These are phyloP conservation scores for Melipona beecheii DNA, from an alignment of 2,888 invertebrate genomes.

Conservation along the genomic window DNA sequence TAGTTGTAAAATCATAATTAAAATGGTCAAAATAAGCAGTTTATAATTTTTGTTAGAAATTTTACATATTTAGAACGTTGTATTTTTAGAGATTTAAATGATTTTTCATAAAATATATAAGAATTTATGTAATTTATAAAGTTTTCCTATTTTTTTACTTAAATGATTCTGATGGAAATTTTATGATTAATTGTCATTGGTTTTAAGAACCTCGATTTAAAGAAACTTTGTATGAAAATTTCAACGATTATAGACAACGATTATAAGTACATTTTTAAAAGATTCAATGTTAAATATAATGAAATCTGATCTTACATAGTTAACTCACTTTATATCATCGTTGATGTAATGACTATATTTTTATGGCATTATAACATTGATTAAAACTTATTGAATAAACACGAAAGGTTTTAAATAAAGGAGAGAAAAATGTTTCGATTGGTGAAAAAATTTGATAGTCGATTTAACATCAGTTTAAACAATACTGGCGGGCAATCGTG, in stretches of 20 bases:
- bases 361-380: background rate
- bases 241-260: background rate
- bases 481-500: background rate
- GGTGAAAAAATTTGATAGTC: background rate
- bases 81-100: too few species aligned
- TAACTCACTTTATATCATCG: background rate
- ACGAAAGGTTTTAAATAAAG: background rate
- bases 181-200: too few species aligned
- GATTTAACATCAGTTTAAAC: background rate
- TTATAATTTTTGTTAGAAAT: too few species aligned
- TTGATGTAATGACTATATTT: too few species aligned
- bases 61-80: too few species aligned
- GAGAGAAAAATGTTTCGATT: background rate
- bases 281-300: background rate
- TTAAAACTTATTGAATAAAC: background rate
- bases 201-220: too few species aligned
- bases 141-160: too few species aligned
- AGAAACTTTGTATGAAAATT: background rate
- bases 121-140: too few species aligned
- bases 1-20: background rate
- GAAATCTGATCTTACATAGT: background rate
- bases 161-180: too few species aligned
- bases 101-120: too few species aligned
- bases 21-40: too few species aligned
- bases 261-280: background rate